Evolutionary conservation across 1,140 invertebrate species (phyloP).

Genomic region (Hylaeus anthracinus): DNA sequence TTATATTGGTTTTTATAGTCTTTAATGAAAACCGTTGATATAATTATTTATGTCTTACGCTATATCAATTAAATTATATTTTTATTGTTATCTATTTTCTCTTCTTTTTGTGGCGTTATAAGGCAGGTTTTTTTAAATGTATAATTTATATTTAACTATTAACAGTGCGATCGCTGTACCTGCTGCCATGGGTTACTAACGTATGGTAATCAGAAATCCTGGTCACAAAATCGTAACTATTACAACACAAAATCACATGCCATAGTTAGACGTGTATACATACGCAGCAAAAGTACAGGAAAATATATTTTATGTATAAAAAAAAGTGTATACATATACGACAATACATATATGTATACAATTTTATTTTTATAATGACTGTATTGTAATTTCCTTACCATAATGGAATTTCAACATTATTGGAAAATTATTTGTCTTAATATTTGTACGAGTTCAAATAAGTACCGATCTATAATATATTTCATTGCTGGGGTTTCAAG

Average conservation of each 20-base stretch:
- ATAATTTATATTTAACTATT: slow-evolving; percentile 14
- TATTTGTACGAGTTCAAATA: neutral
- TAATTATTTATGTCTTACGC: neutral
- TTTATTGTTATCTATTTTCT: slow-evolving; percentile 4
- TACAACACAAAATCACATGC: slow-evolving; percentile 27
- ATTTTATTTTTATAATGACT: slow-evolving; percentile 43
- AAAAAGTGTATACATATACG: slow-evolving; percentile 13
- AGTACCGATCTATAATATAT: neutral
- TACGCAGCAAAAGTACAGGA: slow-evolving; percentile 4
- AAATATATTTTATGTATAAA: slow-evolving; percentile 35
- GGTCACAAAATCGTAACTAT: slow-evolving; percentile 16
- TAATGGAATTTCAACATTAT: slow-evolving; percentile 18
- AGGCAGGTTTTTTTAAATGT: neutral
- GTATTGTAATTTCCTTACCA: slow-evolving; percentile 31
- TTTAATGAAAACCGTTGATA: neutral
- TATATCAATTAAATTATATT: neutral
- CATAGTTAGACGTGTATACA: slow-evolving; percentile 36
- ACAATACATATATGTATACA: neutral
- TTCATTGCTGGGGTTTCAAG: slow-evolving; percentile 12
- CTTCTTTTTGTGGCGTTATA: neutral
- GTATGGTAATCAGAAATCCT: slow-evolving; percentile 27
- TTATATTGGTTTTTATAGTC: neutral
- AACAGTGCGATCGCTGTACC: slow-evolving; percentile 27
- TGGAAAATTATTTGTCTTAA: neutral
- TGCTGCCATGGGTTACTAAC: slow-evolving; percentile 5